Conservation (phyloP, 1,140 invertebrate genomes). For the Idris sp. region DNA sequence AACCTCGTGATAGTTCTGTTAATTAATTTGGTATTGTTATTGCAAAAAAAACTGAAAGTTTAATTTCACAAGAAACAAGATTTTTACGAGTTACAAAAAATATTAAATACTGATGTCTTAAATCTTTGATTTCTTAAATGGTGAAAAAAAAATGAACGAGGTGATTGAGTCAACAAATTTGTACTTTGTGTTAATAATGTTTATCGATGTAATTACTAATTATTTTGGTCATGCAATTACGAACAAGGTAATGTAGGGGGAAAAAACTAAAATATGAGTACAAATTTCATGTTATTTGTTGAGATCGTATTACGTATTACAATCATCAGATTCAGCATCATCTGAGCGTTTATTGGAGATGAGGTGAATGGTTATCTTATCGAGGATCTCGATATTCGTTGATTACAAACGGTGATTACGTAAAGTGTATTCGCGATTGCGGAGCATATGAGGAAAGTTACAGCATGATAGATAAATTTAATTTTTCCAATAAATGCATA, state of each 20-base stretch:
- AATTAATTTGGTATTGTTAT: constrained; percentile 7
- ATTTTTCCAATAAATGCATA: constrained; percentile 38
- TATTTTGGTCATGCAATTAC: constrained; percentile 13
- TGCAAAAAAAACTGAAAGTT: no score
- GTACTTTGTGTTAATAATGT: constrained; percentile 11
- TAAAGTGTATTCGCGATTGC: constrained; percentile 38
- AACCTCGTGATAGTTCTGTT: not conserved
- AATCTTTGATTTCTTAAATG: no score
- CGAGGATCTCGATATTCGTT: constrained; percentile 42
- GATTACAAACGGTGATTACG: constrained; percentile 49
- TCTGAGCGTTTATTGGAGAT: constrained; percentile 42
- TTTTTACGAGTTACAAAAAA: no score
- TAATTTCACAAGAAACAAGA: no score
- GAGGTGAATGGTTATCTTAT: constrained; percentile 54
- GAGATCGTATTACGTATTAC: constrained; percentile 50
- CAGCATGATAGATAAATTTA: constrained; percentile 43
- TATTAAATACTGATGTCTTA: no score
- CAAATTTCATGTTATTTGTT: constrained; percentile 58
- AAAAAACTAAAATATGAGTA: constrained; percentile 51
- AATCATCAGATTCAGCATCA: constrained; percentile 41
- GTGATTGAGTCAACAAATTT: constrained; percentile 6
- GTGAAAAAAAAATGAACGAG: not conserved
- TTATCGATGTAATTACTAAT: constrained; percentile 17
- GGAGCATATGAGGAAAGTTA: constrained; percentile 43
- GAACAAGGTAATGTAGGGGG: constrained; percentile 22